phyloP scores from a whole-genome alignment of 1,140 invertebrate species.

The Prorops nasuta region DNA sequence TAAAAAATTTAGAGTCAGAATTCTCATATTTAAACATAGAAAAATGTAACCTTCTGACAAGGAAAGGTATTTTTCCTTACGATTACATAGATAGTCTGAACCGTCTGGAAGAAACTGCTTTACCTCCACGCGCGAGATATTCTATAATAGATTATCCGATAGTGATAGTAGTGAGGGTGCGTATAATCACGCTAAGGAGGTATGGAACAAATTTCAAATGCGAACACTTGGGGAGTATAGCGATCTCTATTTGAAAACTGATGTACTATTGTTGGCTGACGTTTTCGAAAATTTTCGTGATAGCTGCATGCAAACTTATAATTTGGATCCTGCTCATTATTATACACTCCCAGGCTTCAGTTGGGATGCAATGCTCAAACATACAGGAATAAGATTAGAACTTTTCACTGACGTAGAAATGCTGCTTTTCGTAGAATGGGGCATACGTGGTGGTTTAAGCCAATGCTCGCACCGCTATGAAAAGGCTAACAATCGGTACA shows the following conservation, averaged over 20 bases:
- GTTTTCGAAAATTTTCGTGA: neutral
- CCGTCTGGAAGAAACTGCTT: neutral
- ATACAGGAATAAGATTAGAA: constrained; percentile 50
- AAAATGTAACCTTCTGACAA: neutral
- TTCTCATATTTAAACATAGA: neutral
- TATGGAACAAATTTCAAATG: constrained; percentile 22
- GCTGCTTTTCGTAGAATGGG: constrained; percentile 36
- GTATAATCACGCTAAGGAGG: neutral
- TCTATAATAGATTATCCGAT: no score
- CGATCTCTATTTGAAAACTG: neutral
- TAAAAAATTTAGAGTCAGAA: neutral
- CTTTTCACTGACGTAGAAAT: constrained; percentile 43
- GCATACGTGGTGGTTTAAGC: constrained; percentile 44
- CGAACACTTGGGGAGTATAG: constrained; percentile 11
- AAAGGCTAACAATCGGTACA: constrained; percentile 48
- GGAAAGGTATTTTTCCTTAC: neutral
- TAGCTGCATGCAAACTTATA: neutral
- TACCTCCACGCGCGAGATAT: neutral
- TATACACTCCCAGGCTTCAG: neutral
- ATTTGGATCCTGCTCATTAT: neutral
- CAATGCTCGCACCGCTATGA: constrained; percentile 20
- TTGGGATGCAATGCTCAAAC: constrained; percentile 27
- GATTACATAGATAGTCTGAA: neutral
- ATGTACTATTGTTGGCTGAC: neutral
- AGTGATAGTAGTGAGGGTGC: no score